Evolutionary conservation across 1,140 invertebrate species (phyloP), one percentile per base, ranked within the genome.

Genomic region (Catajapyx aquilonaris): DNA sequence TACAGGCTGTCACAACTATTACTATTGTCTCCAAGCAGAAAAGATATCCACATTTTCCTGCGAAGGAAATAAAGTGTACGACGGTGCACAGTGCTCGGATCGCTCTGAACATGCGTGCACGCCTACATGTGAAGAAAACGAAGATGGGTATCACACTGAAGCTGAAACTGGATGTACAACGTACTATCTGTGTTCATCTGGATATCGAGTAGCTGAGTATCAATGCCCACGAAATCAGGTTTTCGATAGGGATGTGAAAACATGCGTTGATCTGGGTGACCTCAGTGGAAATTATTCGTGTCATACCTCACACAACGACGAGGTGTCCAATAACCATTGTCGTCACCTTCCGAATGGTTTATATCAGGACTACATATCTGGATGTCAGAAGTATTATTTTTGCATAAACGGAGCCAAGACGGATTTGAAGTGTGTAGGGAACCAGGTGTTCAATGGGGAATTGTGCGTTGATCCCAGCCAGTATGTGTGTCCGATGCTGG

Each of bases 121-220:
- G 20, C 4, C 17, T 22, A 5, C 34, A 10, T 53, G 52, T 36
- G 39, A 43, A 7, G 44, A 42, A 4, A 36, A 42, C 21, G 46
- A 48, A 3, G 61, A 68, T 48, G 68, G 68, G 0, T 62, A 67
- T 43, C 67, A 57, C 50, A 46, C 60, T 2, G 59, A 65, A 43
- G 49, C 48, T 16, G 54, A 57, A 3, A 60, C 63, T 0, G 58
- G 60, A 4, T 69, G 67, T 46, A 56, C 52, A 21, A 54, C 54
- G 9, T 71, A 68, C 48, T 66, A 61, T 49, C 57, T 66, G 41
- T 71, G 67, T 43, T 56, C 62, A 0, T 52, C 52, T 11, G 58
- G 60, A 17, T 49, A 54, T 2, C 46, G 53, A 34, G 57, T 56
- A 1, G 16, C 20, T 5, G 33, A 20, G 5, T 38, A 30, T 20